Percentiles rank a stretch among this genome's conserved stretches.
Conservation (phyloP, 2,888 invertebrate genomes). For the Griposia aprilina region DNA sequence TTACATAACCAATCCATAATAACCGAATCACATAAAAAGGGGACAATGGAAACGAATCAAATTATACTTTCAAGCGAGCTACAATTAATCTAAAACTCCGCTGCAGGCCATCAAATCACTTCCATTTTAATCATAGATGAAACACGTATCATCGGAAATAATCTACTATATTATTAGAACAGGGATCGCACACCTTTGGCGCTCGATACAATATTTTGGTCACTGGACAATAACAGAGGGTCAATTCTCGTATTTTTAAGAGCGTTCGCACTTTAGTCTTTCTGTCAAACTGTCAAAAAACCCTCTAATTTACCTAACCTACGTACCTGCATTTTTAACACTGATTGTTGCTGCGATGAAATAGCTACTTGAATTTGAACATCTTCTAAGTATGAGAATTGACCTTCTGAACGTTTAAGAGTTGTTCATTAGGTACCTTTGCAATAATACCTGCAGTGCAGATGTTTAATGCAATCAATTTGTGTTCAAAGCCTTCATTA, state of each 20-base stretch:
- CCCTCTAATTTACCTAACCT: not conserved
- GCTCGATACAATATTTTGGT: not conserved
- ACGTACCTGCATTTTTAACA: not conserved
- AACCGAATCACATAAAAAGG: slow-evolving; percentile 23
- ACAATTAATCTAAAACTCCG: slow-evolving; percentile 59
- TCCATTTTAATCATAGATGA: slow-evolving; percentile 47
- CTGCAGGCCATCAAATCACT: slow-evolving; percentile 58
- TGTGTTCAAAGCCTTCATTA: not conserved
- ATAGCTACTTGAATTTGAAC: not conserved
- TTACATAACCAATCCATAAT: slow-evolving; percentile 34
- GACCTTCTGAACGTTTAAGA: not conserved
- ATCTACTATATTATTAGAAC: slow-evolving; percentile 45
- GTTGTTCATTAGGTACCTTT: no score
- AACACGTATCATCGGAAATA: slow-evolving; percentile 61
- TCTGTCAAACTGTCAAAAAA: not conserved
- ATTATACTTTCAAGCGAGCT: slow-evolving; percentile 40
- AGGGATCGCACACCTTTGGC: slow-evolving; percentile 10
- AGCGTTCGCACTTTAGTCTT: not conserved
- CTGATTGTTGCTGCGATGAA: not conserved
- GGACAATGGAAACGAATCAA: slow-evolving; percentile 39
- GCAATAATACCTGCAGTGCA: not conserved
- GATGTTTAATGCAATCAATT: not conserved
- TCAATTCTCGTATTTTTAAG: not conserved
- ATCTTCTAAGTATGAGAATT: not conserved
- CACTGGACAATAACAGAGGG: not conserved